Evolutionary conservation across 2,888 invertebrate genomes (phyloP), one percentile per base, ranked within the genome.

Genomic region (Thera obeliscata): DNA sequence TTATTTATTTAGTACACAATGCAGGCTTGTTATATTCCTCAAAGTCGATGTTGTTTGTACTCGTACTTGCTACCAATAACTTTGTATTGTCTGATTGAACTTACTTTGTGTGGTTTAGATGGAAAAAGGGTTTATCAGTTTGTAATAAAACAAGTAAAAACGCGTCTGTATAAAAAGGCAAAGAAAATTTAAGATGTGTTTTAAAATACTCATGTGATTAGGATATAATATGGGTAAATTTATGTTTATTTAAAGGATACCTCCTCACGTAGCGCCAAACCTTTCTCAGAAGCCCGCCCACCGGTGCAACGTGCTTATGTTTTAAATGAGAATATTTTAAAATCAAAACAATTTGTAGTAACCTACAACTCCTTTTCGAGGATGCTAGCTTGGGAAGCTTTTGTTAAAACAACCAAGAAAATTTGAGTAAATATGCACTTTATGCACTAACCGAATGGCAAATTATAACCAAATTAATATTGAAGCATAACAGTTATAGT

Each of bases 1-100:
- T 81, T 87, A 82, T 65, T 62, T 86, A 77, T 76, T 74, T 70
- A 74, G 70, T 64, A 65, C 59, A 89, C 84, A 88, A 85, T 74
- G 77, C 76, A 72, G 72, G 75, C 85, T 81, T 87, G 81, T 82
- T 70, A 74, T 74, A 56, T 60, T 67, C 63, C 63, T 60, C 63
- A 60, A 59, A 67, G 67, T 59, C 48, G 22, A 43, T 62, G 75
- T 71, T 71, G 63, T 72, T 72, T 67, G 67, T 65, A 73, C 73
- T 72, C 66, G 67, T 65, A 73, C 73, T 74, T 71, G 69, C 69
- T 81, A 78, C 76, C 71, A 75, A 74, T 72, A 74, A 77, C 64
- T 60, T 60, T 69, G 58, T 67, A 66, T 61, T 55, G 61, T 59
- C 35, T 49, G 41, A 50, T 56, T 41, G 50, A 49, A 58, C n/a